Conservation (phyloP, 2,113 vertebrate species). For the Brachypteracias leptosomus region DNA sequence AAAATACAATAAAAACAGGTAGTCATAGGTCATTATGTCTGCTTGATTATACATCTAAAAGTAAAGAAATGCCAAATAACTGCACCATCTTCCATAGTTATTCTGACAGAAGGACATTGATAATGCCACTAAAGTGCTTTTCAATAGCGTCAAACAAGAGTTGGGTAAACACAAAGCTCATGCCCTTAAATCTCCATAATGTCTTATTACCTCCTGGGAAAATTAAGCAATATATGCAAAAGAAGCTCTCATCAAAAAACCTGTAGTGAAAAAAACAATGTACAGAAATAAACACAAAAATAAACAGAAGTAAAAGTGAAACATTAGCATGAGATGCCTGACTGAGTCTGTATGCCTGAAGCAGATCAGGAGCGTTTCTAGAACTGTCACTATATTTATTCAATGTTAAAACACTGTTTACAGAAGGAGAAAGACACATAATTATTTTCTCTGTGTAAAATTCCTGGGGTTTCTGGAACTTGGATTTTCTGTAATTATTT, state of each 20-base stretch:
- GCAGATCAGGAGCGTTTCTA: neutral
- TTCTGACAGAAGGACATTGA: neutral
- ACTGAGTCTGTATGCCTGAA: neutral
- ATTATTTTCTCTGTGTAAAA: neutral
- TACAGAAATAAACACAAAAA: neutral
- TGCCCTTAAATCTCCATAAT: neutral
- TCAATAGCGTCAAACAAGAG: neutral
- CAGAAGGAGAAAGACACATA: neutral
- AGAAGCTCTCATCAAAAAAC: neutral
- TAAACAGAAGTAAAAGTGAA: neutral
- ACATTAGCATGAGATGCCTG: neutral
- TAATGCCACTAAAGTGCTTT: neutral
- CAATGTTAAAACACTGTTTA: neutral
- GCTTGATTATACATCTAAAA: neutral
- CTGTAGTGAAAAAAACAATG: neutral
- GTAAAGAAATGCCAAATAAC: neutral
- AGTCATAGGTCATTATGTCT: constrained; percentile 23
- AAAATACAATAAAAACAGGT: neutral
- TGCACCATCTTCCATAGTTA: neutral
- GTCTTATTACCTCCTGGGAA: neutral
- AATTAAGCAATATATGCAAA: neutral
- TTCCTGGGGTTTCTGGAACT: neutral
- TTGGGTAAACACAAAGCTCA: neutral
- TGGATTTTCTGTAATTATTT: neutral
- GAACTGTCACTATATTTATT: neutral